phyloP scores from a whole-genome alignment of 2,113 vertebrate genomes.

The Perca flavescens region DNA sequence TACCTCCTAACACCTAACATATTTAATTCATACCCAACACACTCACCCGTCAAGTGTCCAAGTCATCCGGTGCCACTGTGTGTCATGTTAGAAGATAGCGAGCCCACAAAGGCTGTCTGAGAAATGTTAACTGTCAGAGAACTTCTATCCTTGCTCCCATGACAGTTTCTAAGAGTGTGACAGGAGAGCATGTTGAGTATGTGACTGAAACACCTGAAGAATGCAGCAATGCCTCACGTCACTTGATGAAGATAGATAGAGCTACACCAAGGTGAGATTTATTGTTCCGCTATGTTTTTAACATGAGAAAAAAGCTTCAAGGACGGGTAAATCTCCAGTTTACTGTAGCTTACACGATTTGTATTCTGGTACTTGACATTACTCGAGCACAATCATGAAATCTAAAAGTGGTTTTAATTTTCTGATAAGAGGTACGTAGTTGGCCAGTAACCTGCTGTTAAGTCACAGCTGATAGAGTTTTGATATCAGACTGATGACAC shows the following conservation, averaged over 20 bases:
- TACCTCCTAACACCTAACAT: background rate
- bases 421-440: too few species aligned
- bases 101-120: background rate
- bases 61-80: background rate
- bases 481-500: background rate
- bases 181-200: background rate
- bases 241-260: too few species aligned
- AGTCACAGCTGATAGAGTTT: background rate
- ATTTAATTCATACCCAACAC: background rate
- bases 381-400: too few species aligned
- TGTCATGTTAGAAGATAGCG: background rate
- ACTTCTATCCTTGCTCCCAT: background rate
- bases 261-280: too few species aligned
- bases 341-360: too few species aligned
- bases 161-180: background rate
- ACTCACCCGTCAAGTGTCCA: conserved; percentile 6
- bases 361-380: too few species aligned
- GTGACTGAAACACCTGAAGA: background rate
- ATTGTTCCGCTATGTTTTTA: too few species aligned
- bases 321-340: background rate
- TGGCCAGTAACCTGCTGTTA: too few species aligned
- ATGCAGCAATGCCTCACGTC: background rate
- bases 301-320: background rate
- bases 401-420: too few species aligned
- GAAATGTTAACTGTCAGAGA: background rate